Evolutionary conservation across 2,888 invertebrate genomes (phyloP), one percentile per base, ranked within the genome.

Genomic region (Diloba caeruleocephala): DNA sequence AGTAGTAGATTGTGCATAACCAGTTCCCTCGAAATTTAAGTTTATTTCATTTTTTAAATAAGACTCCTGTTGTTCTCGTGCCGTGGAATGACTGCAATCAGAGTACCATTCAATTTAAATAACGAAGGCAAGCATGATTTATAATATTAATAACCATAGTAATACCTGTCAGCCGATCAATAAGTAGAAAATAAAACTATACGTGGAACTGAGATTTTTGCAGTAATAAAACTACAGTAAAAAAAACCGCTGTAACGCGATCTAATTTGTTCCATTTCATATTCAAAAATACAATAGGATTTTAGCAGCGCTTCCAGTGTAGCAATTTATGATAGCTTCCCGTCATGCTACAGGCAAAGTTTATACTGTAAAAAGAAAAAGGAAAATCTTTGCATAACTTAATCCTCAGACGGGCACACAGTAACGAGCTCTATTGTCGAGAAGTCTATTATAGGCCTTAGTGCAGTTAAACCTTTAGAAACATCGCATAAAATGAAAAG

Each of bases 391-490:
- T 51, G 60, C 72, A 76, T 72, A 70, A 70, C 66, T 71, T 78
- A 71, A 63, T 69, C 53, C 52, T 54, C 43, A 43, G 55, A 60
- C 37, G 69, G 58, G 66, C 44, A 46, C 58, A 39, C 65, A 44
- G 71, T 84, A 84, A 85, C 78, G 82, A 86, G 74, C 49, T 69
- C 78, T 73, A 83, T 86, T 86, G 85, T 85, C 49, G 52, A 52
- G 51, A 13, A 50, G 56, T 71, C 56, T 62, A 59, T 58, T 48
- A 71, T 28, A 54, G 58, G 38, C 39, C 53, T 57, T 55, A 62
- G 26, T 28, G 39, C 48, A 48, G 32, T 31, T 7, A 52, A 64
- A 64, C 46, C 53, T 56, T 37, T 57, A 62, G 55, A 52, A 56
- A 50, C 46, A 41, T 58, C 56, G 58, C 58, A 71, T 56, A 58